Base-by-base conservation (phyloP, 2,888 invertebrate species). In the Lycia hirtaria region DNA sequence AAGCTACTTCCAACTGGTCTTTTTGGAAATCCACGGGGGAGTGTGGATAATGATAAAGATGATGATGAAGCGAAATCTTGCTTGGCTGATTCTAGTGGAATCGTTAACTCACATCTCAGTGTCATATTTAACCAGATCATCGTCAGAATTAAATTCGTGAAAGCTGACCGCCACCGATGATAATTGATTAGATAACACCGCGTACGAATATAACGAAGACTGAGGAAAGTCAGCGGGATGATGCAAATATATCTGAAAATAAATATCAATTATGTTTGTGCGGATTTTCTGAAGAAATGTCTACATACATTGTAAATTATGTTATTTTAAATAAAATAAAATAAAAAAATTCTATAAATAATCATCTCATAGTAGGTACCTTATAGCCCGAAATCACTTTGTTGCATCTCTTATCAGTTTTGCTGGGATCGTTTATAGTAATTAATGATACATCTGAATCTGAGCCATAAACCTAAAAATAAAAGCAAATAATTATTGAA, bases 181-280 rank as follows among this genome's bases (percentile, higher is more conserved):
- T 0, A 69, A 62, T 26, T 79, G 73, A 0, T 59, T 33, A 0
- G 76, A 64, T 1, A 77, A 5, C 0, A 73, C 72, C 5, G 78
- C 76, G 32, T 80, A 83, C 52, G 73, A 79, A 54, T 83, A 79
- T 3, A 78, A 40, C 0, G 75, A 74, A 1, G 78, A 53, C 20
- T 76, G 78, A 0, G 84, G 82, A n/a, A 74, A 50, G 38, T 82
- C 82, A 0, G 75, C 69, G 0, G 85, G 84, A 43, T 85, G 80
- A 1, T 84, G 82, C 1, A 84, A 50, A 38, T 72, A 85, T 9
- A 85, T 73, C 82, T 84, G 50, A 1, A 72, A 69, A 26, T 6
- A n/a, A n/a, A n/a, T n/a, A n/a, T n/a, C n/a, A n/a, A n/a, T n/a
- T n/a, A n/a, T n/a, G n/a, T n/a, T n/a, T n/a, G n/a, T n/a, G n/a